Conservation (phyloP, 2,888 invertebrate genomes). For the Pteria penguin region DNA sequence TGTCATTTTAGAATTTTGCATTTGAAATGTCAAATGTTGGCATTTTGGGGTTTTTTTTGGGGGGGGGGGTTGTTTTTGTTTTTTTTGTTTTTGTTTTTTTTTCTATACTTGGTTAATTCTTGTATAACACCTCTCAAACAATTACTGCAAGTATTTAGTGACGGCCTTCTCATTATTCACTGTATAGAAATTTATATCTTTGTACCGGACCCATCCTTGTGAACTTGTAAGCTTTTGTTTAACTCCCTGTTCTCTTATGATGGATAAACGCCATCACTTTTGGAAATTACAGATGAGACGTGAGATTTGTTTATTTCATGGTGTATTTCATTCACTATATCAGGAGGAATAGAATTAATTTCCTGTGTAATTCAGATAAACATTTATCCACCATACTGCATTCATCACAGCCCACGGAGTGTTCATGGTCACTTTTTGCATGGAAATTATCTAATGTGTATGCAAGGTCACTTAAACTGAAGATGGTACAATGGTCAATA, state of each 20-base stretch:
- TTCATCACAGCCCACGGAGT: conserved; percentile 5
- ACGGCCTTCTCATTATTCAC: not conserved
- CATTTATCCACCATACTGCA: conserved; percentile 5
- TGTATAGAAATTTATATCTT: no score
- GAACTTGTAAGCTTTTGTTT: not conserved
- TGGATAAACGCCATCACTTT: no score
- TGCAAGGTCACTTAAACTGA: conserved; percentile 10
- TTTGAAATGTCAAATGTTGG: no score
- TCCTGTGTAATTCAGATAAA: not conserved
- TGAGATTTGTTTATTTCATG: not conserved
- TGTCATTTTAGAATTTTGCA: no score
- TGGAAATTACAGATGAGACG: no score
- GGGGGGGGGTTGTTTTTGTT: no score
- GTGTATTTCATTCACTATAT: not conserved
- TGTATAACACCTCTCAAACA: no score
- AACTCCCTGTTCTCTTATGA: no score
- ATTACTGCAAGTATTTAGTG: no score
- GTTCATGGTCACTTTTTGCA: not conserved
- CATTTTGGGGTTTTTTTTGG: no score
- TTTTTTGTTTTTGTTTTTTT: no score
- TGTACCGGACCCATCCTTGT: not conserved
- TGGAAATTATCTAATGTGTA: not conserved
- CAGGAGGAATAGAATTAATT: not conserved
- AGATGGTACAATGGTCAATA: conserved; percentile 15
- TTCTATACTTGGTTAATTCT: no score